Evolutionary conservation across 2,113 vertebrate genomes (phyloP), one percentile per base, ranked within the genome.

Genomic region (Tupaia tana): DNA sequence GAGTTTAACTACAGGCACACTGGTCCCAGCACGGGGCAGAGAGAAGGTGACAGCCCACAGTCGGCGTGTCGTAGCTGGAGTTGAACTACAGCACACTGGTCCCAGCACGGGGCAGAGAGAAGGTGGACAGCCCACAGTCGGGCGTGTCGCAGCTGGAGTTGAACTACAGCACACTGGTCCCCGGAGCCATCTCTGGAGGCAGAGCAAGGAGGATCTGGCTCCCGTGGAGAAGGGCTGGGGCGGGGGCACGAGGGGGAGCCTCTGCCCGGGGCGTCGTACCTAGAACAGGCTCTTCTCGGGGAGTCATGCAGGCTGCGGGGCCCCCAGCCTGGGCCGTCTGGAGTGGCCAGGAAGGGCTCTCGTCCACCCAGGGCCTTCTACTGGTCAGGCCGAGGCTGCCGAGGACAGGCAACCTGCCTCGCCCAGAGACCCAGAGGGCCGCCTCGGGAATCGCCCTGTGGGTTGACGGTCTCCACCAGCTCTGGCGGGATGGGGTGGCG

Each of bases 231-330:
- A 63, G 43, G 25, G 34, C 79, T 69, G 31, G 19, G 19, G 43
- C 1, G 58, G 2, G n/a, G 19, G 67, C 52, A 29, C 5, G 13
- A 56, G 82, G 20, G 9, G 59, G 70, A 7, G 9, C 77, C 70
- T 24, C 70, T 56, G 73, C 63, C 66, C 34, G 2, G 64, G 56
- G 24, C 19, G 20, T 29, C 14, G 1, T 7, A 3, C 2, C 25
- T 11, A 9, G 67, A 25, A 24, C 3, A 56, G 56, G 11, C 29
- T 59, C 70, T n/a, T 3, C 29, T 69, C 14, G n/a, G 56, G 9
- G 9, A 8, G 7, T 34, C 63, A 2, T 11, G 22, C 24, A 1
- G n/a, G 8, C 66, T 0, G 6, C 1, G 0, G 25, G 59, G 5
- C 69, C 64, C 14, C 69, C 56, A 29, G 66, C 25, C 24, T 6